These are phyloP conservation scores for Sarcophaga variegata DNA, from an alignment of 2,888 invertebrate genomes.

Conservation along the genomic window DNA sequence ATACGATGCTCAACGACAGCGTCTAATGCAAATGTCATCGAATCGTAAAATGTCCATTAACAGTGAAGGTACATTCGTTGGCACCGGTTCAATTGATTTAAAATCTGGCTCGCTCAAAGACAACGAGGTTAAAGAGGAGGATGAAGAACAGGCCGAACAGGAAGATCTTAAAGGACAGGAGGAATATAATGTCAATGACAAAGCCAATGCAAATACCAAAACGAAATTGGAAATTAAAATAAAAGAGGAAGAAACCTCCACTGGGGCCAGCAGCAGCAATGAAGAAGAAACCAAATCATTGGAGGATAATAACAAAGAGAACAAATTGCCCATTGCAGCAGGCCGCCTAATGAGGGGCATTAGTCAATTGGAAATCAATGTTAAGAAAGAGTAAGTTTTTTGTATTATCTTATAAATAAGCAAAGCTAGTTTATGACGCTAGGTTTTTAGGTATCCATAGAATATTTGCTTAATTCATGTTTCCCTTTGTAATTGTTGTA, in stretches of 20 bases:
- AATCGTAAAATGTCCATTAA: conserved; percentile 79
- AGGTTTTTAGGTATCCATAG: neutral
- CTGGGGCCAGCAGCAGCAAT: conserved; percentile 66
- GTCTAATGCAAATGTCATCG: conserved; percentile 77
- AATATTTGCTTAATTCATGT: neutral
- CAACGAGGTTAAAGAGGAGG: conserved; percentile 77
- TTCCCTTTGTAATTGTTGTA: conserved; percentile 39
- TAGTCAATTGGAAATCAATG: conserved; percentile 78
- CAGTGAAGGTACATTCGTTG: conserved; percentile 74
- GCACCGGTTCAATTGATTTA: conserved; percentile 73
- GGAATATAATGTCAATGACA: neutral
- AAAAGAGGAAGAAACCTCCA: conserved; percentile 38
- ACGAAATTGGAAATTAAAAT: conserved; percentile 28
- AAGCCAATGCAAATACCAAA: neutral
- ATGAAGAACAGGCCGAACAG: conserved; percentile 73
- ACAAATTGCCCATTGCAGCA: conserved; percentile 75
- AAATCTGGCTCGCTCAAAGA: conserved; percentile 73
- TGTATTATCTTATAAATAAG: neutral
- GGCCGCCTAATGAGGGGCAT: conserved; percentile 77
- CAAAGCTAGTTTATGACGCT: neutral
- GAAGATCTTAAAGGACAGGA: conserved; percentile 54
- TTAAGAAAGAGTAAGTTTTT: conserved; percentile 79
- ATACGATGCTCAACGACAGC: conserved; percentile 88
- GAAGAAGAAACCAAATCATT: conserved; percentile 49
- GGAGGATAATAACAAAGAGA: conserved; percentile 76